phyloP scores from a whole-genome alignment of 2,797 vertebrate genomes.

The Neostethus bicornis region DNA sequence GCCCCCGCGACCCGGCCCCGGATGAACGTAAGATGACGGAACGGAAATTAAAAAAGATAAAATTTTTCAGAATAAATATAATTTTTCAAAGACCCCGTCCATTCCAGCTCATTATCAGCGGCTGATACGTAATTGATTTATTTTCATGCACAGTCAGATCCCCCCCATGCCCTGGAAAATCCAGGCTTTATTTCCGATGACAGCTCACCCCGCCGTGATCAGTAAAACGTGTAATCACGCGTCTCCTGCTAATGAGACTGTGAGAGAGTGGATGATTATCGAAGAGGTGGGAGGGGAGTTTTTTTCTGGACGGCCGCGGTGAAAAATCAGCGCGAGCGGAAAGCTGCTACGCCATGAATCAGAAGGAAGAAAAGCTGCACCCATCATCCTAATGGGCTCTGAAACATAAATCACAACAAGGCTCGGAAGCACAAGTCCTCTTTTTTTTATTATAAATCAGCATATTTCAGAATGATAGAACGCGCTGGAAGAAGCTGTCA shows the following conservation, averaged over 20 bases:
- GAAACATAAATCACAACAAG: conserved; percentile 23
- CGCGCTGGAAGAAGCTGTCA: too few species aligned
- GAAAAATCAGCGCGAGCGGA: not conserved
- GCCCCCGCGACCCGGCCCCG: too few species aligned
- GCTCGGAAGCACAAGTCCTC: not conserved
- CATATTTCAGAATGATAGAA: conserved; percentile 23
- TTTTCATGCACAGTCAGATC: not conserved
- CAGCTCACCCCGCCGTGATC: conserved; percentile 27
- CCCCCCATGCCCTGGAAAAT: not conserved
- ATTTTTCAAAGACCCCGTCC: too few species aligned
- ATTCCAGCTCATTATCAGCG: not conserved
- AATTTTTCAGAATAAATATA: too few species aligned
- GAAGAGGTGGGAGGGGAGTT: conserved; percentile 20
- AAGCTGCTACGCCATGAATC: conserved; percentile 9
- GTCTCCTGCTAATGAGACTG: conserved; percentile 39
- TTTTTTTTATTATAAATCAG: conserved; percentile 20
- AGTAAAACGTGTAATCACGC: conserved; percentile 44
- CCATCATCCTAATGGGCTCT: conserved; percentile 7
- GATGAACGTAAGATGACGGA: too few species aligned
- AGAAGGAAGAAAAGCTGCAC: conserved; percentile 5
- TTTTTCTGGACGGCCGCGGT: conserved; percentile 33
- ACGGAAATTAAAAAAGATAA: too few species aligned
- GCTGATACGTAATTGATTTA: not conserved
- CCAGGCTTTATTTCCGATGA: not conserved
- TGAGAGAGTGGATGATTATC: conserved; percentile 53